Evolutionary conservation across 1,140 invertebrate genomes (phyloP), one percentile per base, ranked within the genome.

Genomic region (Limonius californicus): DNA sequence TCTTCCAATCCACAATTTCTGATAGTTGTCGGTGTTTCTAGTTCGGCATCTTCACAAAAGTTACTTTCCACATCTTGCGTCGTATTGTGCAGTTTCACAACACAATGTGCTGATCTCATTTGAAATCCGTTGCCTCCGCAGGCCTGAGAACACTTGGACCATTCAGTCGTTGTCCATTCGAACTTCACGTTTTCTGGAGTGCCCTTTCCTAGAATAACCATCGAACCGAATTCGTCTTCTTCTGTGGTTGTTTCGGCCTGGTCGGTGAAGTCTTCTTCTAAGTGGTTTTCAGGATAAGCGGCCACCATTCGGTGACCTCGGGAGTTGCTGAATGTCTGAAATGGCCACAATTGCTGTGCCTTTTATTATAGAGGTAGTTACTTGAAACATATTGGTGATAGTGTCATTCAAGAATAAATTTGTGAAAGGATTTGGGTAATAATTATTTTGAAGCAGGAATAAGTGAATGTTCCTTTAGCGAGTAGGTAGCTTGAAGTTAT

Each of bases 91-190:
- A 83, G 69, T 43, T 74, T 71, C 9, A 74, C 88, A 69, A 87
- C 84, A 73, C 89, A 91, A 59, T 89, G 83, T 11, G 54, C 84
- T n/a, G 83, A 84, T 67, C 90, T 81, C 68, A 88, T 84, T 82
- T 90, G 77, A 65, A 83, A 79, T 1, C 90, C 91, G 57, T 85
- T 86, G 27, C 88, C 87, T 7, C 92, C 94, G 72, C 94, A 97
- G 8, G 87, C 86, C 69, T 89, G 87, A 1, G 90, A 93, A 77
- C 95, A 97, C 21, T 84, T 80, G 1, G 91, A 91, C 92, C 92
- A 95, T 20, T 90, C 85, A 0, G 88, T 87, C 4, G 89, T 85
- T 62, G 85, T 80, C 92, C 91, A 95, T 68, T 88, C 85, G 72
- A 91, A 92, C 69, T 86, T 81, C 61, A 87, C 77, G 59, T 83